These are phyloP conservation scores for Acanthaster planci DNA, from an alignment of 35 echinoderm and acorn worm genomes.

Conservation along the genomic window DNA sequence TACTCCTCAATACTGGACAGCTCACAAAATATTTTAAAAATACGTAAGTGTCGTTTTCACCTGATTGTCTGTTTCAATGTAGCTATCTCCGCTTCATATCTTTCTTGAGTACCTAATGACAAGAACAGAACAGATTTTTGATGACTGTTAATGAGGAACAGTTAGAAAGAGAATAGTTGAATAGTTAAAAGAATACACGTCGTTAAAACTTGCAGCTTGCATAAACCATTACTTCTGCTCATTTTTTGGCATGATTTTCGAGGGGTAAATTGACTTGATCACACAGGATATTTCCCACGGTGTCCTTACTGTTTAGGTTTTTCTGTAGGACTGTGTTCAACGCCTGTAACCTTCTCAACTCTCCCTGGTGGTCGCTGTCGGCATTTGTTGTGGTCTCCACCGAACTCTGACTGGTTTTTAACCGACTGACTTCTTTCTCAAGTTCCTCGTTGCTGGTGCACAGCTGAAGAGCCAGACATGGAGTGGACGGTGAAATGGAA, in stretches of 20 bases:
- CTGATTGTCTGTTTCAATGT: conserved; percentile 76
- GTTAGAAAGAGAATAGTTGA: no score
- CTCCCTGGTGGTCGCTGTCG: conserved; percentile 53
- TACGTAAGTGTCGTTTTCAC: conserved; percentile 37
- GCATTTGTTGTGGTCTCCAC: conserved; percentile 16
- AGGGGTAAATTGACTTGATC: no score
- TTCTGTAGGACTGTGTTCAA: conserved; percentile 93
- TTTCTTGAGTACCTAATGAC: conserved; percentile 81
- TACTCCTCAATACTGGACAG: no score
- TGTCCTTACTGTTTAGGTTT: conserved; percentile 77
- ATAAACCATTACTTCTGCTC: not conserved
- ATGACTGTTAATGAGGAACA: no score
- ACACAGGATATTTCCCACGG: not conserved
- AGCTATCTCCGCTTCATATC: conserved; percentile 72
- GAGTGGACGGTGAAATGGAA: no score
- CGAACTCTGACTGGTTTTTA: conserved; percentile 55
- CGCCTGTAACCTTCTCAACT: conserved; percentile 87
- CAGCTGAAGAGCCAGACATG: conserved; percentile 43
- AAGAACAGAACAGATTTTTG: conserved; percentile 1
- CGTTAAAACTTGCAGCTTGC: not conserved
- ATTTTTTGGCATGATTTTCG: not conserved
- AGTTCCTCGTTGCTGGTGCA: conserved; percentile 94
- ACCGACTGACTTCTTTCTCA: conserved; percentile 59
- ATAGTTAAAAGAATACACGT: no score
- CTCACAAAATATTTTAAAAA: no score